phyloP scores from a whole-genome alignment of 2,113 vertebrate genomes.

The Catharus minimus region DNA sequence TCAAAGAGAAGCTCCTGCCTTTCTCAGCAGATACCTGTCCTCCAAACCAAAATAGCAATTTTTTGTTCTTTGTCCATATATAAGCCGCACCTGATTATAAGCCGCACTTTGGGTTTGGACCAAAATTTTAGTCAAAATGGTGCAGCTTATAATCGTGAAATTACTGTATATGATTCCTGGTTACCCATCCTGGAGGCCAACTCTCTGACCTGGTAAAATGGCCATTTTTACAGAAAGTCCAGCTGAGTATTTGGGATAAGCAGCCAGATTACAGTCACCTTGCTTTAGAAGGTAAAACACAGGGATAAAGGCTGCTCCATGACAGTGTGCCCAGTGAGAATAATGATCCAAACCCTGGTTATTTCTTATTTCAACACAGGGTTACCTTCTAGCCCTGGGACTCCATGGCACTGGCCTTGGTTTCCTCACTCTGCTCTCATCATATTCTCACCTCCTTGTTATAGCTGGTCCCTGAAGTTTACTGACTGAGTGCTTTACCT shows the following conservation, averaged over 20 bases:
- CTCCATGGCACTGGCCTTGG: rapidly evolving
- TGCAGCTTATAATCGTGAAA: too few relatives aligned
- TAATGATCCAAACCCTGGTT: not conserved
- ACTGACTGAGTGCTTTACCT: not conserved
- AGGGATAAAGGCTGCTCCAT: rapidly evolving
- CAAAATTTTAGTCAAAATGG: too few relatives aligned
- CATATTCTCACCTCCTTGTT: not conserved
- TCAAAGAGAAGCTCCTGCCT: too few relatives aligned
- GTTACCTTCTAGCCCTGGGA: not conserved
- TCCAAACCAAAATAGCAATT: too few relatives aligned
- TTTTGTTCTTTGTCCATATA: too few relatives aligned
- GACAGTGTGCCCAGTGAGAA: not conserved
- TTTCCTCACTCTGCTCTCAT: not conserved
- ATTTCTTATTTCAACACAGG: rapidly evolving
- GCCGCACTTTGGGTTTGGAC: too few relatives aligned
- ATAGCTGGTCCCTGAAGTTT: not conserved
- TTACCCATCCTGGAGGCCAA: not conserved
- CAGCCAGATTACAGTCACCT: too few relatives aligned
- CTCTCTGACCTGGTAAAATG: not conserved
- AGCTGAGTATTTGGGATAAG: not conserved
- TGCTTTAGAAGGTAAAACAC: not conserved
- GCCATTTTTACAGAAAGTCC: not conserved
- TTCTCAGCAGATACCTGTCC: too few relatives aligned
- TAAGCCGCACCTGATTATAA: too few relatives aligned
- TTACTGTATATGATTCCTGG: not conserved